Evolutionary conservation across 2,888 invertebrate genomes (phyloP), one percentile per base, ranked within the genome.

Genomic region (Octodonta nipae): DNA sequence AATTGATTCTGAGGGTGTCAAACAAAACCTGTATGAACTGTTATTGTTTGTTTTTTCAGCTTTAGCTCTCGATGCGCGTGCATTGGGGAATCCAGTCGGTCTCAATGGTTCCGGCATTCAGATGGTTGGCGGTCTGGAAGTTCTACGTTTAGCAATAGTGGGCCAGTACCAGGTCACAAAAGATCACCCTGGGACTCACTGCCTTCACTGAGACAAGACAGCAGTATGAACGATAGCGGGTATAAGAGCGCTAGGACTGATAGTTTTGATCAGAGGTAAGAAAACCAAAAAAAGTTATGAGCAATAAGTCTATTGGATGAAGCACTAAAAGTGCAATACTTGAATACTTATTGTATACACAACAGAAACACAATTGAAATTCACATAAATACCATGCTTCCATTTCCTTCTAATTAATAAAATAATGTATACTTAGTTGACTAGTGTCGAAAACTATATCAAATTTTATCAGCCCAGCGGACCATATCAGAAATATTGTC

Each of bases 21-120:
- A 20, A 20, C n/a, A n/a, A 20, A 20, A 20, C n/a, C n/a, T 7
- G 4, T 13, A 30, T 29, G 11, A n/a, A n/a, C 5, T 13, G 7
- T 12, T 2, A 16, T 28, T 16, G 13, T 27, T 13, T 29, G 7
- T 11, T 40, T n/a, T n/a, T 41, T 28, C 32, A 58, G 58, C 49
- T 61, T 56, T 40, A 62, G 59, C 45, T 74, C 77, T 20, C 71
- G 84, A 46, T 87, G 86, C 56, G 82, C 84, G 28, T 86, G 86
- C 63, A 82, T 86, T 61, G 85, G 85, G n/a, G 86, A 86, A 63
- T 83, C 85, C 13, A 83, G 85, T 38, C 73, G 86, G 15, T 82
- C 83, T 39, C 85, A 86, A 50, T 86, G 86, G 86, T 87, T 85
- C 66, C 77, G 86, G 10, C 86, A 86, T 63, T 86, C 85, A 24